Evolutionary conservation across 2,113 vertebrate genomes (phyloP).

Genomic region (Leptosomus discolor): DNA sequence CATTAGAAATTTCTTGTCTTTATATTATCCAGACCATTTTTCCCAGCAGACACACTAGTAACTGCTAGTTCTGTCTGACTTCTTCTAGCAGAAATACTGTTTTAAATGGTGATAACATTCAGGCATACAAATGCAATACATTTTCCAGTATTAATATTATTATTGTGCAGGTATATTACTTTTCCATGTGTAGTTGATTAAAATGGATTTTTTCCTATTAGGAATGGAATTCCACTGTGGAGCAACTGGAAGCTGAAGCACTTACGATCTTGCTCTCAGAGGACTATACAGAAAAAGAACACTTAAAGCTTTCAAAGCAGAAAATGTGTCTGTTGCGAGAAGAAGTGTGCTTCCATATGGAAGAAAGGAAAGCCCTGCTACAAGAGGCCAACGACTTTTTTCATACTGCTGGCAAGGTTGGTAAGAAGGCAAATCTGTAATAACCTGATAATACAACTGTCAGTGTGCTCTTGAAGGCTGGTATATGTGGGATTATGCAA

Average conservation of each 20-base stretch:
- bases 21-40: not conserved
- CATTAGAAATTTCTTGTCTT: not conserved
- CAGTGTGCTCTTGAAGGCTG: not conserved
- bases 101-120: not conserved
- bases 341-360: conserved; percentile 70
- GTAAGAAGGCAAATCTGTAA: conserved; percentile 9
- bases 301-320: conserved; percentile 70
- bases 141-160: not conserved
- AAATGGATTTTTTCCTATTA: conserved; percentile 38
- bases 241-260: conserved; percentile 72
- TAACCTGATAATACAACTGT: not conserved
- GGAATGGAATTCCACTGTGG: conserved; percentile 74
- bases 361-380: conserved; percentile 67
- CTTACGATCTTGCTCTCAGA: conserved; percentile 62
- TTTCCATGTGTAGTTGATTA: not conserved
- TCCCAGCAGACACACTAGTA: not conserved
- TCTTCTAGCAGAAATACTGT: not conserved
- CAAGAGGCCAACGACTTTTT: conserved; percentile 82
- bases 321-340: conserved; percentile 71
- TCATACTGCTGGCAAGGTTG: conserved; percentile 77
- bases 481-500: not conserved
- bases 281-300: conserved; percentile 69
- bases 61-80: not conserved
- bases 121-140: not conserved
- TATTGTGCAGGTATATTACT: not conserved